Evolutionary conservation across 2,888 invertebrate species (phyloP), one percentile per base, ranked within the genome.

Genomic region (Chalcis sispes): DNA sequence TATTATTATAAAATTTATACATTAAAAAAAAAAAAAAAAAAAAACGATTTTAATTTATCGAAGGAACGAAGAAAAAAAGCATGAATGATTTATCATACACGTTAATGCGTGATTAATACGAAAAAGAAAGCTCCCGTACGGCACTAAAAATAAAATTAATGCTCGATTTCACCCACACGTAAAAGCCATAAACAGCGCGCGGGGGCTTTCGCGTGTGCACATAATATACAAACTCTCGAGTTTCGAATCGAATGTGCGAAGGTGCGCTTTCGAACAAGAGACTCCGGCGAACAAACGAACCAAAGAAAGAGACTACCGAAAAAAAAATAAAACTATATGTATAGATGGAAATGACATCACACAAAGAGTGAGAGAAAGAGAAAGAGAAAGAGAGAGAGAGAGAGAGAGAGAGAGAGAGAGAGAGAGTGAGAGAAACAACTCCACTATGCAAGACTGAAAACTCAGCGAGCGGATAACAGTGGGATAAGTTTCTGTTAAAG

Each of bases 401-500:
- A 48, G 36, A 52, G 3, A 4, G 36, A n/a, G 52, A 13, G 67
- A 25, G 27, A 10, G 58, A 7, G 46, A 42, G 40, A n/a, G 27
- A 5, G 32, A 62, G 48, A 48, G 5, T 1, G 50, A 48, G 29
- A 23, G 59, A 56, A 66, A n/a, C n/a, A n/a, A n/a, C n/a, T n/a
- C n/a, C n/a, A n/a, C n/a, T n/a, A n/a, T n/a, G n/a, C n/a, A n/a
- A 73, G 56, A 67, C 50, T 46, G 65, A 64, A 74, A 71, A 62
- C 36, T 23, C 32, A 29, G 10, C 29, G 23, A 58, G 40, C 58
- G 71, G 46, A 71, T 70, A 74, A 66, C 65, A 70, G 61, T 42
- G 67, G 75, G 56, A 62, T 69, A 75, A 75, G 74, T 75, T 79
- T 59, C 69, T 64, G 78, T 77, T 78, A 75, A 75, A 79, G 80